Evolutionary conservation across 1,140 invertebrate species (phyloP).

Genomic region (Diploscapter pachys): DNA sequence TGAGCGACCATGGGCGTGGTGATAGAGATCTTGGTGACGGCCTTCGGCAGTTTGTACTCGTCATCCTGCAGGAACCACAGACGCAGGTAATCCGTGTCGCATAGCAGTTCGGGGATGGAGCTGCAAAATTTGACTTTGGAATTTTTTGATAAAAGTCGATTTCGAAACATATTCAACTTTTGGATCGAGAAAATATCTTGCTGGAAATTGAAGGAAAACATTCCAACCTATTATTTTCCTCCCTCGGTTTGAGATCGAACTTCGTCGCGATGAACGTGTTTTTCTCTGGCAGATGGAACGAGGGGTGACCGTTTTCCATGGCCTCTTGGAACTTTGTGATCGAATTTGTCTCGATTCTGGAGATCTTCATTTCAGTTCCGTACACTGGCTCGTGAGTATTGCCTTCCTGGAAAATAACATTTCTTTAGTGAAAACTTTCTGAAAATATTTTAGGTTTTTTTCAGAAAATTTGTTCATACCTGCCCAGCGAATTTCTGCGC

Average conservation of each 20-base stretch:
- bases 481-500: conserved; percentile 69
- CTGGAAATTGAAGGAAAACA: no score
- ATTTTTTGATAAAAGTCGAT: no score
- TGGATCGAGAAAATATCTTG: no score
- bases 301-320: conserved; percentile 55
- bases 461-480: conserved; percentile 7
- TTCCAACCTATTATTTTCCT: conserved; percentile 47
- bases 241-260: conserved; percentile 73
- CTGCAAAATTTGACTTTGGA: not conserved
- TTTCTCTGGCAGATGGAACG: conserved; percentile 73
- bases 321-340: conserved; percentile 26
- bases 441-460: no score
- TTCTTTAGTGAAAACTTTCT: no score
- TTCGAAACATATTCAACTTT: no score
- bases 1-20: conserved; percentile 72
- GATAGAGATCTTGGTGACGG: conserved; percentile 69
- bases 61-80: conserved; percentile 93
- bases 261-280: conserved; percentile 88
- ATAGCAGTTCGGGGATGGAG: conserved; percentile 71
- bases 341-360: conserved; percentile 64
- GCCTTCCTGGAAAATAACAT: not conserved
- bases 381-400: conserved; percentile 76
- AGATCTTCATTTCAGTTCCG: conserved; percentile 77
- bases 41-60: conserved; percentile 83
- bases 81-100: conserved; percentile 74